Percentiles rank a stretch among this genome's conserved stretches.
Evolutionary conservation across 2,888 invertebrate species (phyloP).

Genomic region (Sisyra terminalis): DNA sequence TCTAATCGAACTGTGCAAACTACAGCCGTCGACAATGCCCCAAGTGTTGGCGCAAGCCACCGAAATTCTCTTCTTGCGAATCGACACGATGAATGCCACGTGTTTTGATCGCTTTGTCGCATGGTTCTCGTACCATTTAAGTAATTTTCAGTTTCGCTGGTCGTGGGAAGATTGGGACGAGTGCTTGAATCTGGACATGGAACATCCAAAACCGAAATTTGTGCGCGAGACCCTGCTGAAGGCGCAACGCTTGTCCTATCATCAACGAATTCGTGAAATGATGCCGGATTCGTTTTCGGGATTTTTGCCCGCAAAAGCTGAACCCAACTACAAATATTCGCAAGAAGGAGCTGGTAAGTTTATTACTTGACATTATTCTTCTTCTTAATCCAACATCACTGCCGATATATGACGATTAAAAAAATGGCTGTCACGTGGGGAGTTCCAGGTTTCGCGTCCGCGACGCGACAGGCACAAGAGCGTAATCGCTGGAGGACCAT

Average conservation of each 20-base stretch:
- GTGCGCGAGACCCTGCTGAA: constrained; percentile 82
- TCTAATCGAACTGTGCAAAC: constrained; percentile 90
- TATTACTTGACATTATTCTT: not conserved
- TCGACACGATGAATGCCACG: constrained; percentile 93
- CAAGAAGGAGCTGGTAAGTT: constrained; percentile 75
- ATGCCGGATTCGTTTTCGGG: constrained; percentile 74
- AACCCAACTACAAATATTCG: constrained; percentile 80
- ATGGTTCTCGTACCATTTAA: constrained; percentile 97
- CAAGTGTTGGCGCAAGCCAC: constrained; percentile 96
- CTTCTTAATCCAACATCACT: no score
- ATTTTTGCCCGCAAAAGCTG: constrained; percentile 71
- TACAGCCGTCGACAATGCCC: constrained; percentile 93
- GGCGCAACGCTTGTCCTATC: constrained; percentile 83
- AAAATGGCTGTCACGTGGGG: no score
- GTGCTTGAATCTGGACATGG: constrained; percentile 64
- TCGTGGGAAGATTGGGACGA: constrained; percentile 96
- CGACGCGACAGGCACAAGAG: no score
- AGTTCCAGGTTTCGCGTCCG: no score
- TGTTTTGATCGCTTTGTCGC: constrained; percentile 92
- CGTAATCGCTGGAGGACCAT: no score
- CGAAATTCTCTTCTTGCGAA: constrained; percentile 87
- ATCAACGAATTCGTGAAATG: constrained; percentile 83
- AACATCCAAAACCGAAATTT: constrained; percentile 90
- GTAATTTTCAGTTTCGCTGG: constrained; percentile 99
- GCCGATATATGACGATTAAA: no score